Conservation (phyloP, 1,140 invertebrate genomes). For the Anadara kagoshimensis region DNA sequence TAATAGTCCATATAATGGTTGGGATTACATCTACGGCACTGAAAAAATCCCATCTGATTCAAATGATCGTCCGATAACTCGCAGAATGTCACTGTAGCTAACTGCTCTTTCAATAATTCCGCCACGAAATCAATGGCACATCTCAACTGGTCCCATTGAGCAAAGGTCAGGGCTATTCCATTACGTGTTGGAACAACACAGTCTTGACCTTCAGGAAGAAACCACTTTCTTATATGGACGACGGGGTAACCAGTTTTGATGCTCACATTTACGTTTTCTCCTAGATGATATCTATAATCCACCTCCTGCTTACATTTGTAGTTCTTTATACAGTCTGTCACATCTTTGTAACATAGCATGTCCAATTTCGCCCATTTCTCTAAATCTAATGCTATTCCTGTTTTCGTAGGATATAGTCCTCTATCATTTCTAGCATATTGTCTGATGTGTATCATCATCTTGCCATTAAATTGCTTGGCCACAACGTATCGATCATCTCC, state of each 20-base stretch:
- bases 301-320: not conserved
- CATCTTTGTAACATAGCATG: not conserved
- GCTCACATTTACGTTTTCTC: no score
- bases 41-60: not conserved
- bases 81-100: not conserved
- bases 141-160: no score
- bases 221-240: not conserved
- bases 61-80: not conserved
- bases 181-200: no score
- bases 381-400: constrained; percentile 11
- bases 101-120: not conserved
- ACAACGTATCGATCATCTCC: no score
- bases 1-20: no score
- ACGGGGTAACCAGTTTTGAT: not conserved
- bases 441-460: no score
- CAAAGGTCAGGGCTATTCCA: no score
- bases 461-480: no score
- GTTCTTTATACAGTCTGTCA: not conserved
- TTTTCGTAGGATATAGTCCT: constrained; percentile 16
- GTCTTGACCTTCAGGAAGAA: not conserved
- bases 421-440: not conserved
- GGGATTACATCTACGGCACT: not conserved
- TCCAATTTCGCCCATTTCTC: constrained; percentile 18
- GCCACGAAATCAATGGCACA: not conserved
- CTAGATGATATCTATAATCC: not conserved